Evolutionary conservation across 2,113 vertebrate species (phyloP).

Genomic region (Pedionomus torquatus): DNA sequence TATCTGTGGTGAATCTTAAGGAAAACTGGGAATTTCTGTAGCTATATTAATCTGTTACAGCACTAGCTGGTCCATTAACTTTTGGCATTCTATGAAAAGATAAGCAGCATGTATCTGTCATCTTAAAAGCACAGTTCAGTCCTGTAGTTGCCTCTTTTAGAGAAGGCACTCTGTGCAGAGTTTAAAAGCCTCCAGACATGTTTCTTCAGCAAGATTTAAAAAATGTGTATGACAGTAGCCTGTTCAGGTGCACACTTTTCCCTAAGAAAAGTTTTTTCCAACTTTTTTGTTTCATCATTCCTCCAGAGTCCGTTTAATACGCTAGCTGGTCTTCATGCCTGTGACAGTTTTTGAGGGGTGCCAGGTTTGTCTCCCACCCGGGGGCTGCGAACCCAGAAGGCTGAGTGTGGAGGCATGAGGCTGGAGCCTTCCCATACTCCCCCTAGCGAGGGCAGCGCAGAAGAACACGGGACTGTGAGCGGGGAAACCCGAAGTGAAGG

Average conservation of each 20-base stretch:
- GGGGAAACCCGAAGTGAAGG: neutral
- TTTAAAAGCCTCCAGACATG: neutral
- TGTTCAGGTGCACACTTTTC: neutral
- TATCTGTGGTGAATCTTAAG: neutral
- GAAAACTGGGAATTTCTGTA: neutral
- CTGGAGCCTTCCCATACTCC: neutral
- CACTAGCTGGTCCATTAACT: neutral
- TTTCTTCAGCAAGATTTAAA: neutral
- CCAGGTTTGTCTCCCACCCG: neutral
- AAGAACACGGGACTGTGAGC: neutral
- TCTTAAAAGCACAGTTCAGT: neutral
- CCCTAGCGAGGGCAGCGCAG: neutral
- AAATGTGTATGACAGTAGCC: neutral
- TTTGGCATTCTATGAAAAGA: neutral
- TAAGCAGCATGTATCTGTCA: neutral
- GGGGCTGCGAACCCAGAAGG: neutral
- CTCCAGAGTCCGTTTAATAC: neutral
- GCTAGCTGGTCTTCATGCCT: fast-evolving
- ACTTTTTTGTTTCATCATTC: neutral
- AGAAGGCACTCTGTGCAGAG: neutral
- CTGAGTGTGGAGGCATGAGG: neutral
- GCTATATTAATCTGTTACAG: neutral
- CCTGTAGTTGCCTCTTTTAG: neutral
- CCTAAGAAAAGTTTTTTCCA: neutral
- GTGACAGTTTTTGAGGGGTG: neutral